Evolutionary conservation across 2,888 invertebrate genomes (phyloP).

Genomic region (Tachina grossa): DNA sequence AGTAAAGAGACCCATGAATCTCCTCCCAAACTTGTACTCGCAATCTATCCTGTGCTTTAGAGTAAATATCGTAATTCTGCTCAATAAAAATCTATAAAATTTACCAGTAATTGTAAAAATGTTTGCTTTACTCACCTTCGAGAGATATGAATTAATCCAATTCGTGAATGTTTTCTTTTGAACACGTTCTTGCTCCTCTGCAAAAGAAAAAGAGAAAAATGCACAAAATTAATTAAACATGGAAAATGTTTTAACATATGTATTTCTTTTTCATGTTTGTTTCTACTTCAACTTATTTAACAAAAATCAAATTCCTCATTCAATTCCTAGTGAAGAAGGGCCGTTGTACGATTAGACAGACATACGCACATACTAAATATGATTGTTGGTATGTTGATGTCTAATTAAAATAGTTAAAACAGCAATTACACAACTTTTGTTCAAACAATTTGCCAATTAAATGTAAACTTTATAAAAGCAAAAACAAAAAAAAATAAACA

Average conservation of each 20-base stretch:
- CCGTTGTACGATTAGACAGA: not conserved
- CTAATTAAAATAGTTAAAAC: constrained; percentile 55
- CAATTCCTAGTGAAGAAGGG: not conserved
- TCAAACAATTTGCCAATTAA: constrained; percentile 60
- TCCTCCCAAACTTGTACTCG: too few species aligned
- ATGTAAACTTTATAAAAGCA: constrained; percentile 40
- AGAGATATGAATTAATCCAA: constrained; percentile 99
- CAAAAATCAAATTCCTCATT: constrained; percentile 16
- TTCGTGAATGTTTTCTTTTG: constrained; percentile 99
- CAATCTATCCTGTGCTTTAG: too few species aligned
- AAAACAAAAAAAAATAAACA: not conserved
- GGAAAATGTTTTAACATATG: not conserved
- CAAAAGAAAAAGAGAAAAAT: constrained; percentile 82
- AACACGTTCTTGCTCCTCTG: constrained; percentile 99
- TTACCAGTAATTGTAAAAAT: too few species aligned
- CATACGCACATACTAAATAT: too few species aligned
- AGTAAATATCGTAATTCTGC: too few species aligned
- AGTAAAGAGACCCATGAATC: too few species aligned
- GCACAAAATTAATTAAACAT: constrained; percentile 13
- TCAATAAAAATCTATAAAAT: too few species aligned
- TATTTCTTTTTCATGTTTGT: not conserved
- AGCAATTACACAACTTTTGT: constrained; percentile 51
- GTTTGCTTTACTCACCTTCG: constrained; percentile 88
- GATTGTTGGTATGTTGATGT: constrained; percentile 6
- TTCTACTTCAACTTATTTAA: not conserved